phyloP scores from a whole-genome alignment of 2,113 vertebrate species.

The Beaufortia kweichowensis region DNA sequence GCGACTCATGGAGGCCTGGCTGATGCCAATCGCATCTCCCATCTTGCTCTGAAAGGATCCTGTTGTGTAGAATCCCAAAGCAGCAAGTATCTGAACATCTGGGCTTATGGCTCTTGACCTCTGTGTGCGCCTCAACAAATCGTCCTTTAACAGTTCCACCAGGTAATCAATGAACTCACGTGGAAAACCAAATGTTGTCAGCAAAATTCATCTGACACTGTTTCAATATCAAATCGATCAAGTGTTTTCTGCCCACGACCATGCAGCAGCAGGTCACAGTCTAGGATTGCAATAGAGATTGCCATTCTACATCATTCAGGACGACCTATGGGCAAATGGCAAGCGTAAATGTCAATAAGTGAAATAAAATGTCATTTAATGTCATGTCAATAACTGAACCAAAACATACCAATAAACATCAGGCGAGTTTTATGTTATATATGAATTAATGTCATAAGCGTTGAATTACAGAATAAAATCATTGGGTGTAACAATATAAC shows the following conservation, averaged over 20 bases:
- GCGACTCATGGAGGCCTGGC: constrained; percentile 96
- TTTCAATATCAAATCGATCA: constrained; percentile 90
- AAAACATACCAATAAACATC: not conserved
- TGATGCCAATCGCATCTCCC: constrained; percentile 95
- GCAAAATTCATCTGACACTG: constrained; percentile 86
- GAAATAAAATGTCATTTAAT: not conserved
- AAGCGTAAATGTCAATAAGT: not conserved
- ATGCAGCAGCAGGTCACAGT: constrained; percentile 93
- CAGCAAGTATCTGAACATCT: constrained; percentile 93
- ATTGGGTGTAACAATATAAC: too few relatives aligned
- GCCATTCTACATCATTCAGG: constrained; percentile 75
- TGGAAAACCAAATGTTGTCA: constrained; percentile 89
- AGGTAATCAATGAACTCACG: constrained; percentile 91
- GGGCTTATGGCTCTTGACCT: constrained; percentile 94
- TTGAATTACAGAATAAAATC: not conserved
- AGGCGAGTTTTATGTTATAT: not conserved
- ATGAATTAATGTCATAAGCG: not conserved
- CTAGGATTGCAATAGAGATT: constrained; percentile 85
- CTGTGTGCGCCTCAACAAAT: constrained; percentile 86
- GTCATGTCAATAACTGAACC: not conserved
- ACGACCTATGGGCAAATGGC: not conserved
- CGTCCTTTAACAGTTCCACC: constrained; percentile 84
- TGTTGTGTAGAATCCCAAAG: constrained; percentile 94
- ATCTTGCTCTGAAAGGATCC: constrained; percentile 96
- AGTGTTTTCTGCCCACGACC: constrained; percentile 90